phyloP scores from a whole-genome alignment of 1,140 invertebrate species.

The Lepidurus couesii region DNA sequence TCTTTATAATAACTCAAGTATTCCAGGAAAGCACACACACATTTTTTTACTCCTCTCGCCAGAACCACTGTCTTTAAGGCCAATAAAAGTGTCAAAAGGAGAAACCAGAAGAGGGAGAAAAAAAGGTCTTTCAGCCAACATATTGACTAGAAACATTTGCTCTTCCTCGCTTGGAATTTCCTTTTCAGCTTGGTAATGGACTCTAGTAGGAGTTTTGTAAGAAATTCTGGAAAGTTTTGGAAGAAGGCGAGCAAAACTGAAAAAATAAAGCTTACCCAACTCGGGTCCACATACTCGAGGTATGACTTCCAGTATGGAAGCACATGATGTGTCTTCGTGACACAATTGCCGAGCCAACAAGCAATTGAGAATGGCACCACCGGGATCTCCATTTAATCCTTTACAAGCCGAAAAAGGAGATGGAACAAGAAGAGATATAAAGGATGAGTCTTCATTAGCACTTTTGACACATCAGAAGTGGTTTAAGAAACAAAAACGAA shows the following conservation, averaged over 20 bases:
- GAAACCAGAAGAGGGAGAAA: background rate
- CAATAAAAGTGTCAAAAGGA: background rate
- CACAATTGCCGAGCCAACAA: constrained; percentile 74
- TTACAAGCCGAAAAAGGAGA: constrained; percentile 45
- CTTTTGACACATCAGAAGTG: background rate
- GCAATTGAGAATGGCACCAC: constrained; percentile 74
- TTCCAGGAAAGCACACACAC: too few species aligned
- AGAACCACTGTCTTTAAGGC: background rate
- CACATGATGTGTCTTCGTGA: constrained; percentile 78
- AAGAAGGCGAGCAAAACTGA: background rate
- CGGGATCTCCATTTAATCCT: constrained; percentile 64
- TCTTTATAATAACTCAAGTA: too few species aligned
- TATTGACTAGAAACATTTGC: background rate
- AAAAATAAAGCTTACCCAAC: constrained; percentile 56
- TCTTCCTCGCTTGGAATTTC: background rate
- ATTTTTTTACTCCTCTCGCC: background rate
- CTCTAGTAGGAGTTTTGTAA: background rate
- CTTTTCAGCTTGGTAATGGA: background rate
- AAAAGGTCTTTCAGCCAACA: background rate
- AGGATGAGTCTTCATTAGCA: constrained; percentile 13
- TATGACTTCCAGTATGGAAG: constrained; percentile 79
- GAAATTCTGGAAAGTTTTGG: background rate
- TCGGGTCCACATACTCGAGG: constrained; percentile 79
- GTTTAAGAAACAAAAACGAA: too few species aligned
- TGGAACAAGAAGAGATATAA: background rate